Percentiles rank a stretch among this genome's conserved stretches.
Conservation (phyloP, 2,113 vertebrate species). For the Ictalurus furcatus region DNA sequence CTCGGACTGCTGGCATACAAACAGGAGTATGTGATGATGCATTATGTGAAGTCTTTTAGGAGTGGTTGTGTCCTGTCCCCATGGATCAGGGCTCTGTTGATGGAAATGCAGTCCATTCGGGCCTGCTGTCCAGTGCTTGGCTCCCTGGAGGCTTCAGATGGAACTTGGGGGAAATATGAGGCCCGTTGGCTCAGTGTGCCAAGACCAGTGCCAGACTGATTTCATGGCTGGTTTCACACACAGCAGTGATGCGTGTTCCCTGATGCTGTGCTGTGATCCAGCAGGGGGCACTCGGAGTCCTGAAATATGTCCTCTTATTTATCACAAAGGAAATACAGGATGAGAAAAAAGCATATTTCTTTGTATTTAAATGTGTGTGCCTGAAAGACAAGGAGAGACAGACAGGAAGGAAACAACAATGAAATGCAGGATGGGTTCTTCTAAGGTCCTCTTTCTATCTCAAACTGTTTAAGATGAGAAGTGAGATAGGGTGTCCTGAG, state of each 20-base stretch:
- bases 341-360: conserved; percentile 3
- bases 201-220: conserved; percentile 72
- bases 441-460: neutral
- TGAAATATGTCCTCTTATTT: conserved; percentile 31
- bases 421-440: neutral
- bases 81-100: conserved; percentile 23
- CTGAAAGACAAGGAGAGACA: conserved; percentile 23
- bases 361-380: neutral
- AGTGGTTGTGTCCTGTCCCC: conserved; percentile 18
- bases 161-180: conserved; percentile 38
- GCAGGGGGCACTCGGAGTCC: conserved; percentile 73
- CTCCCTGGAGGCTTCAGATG: conserved; percentile 47
- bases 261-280: conserved; percentile 51
- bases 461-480: conserved; percentile 53
- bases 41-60: conserved; percentile 18
- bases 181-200: conserved; percentile 63
- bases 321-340: neutral
- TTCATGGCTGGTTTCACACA: conserved; percentile 68
- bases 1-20: conserved; percentile 9
- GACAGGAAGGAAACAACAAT: conserved; percentile 30
- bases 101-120: conserved; percentile 32
- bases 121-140: conserved; percentile 38
- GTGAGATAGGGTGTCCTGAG: conserved; percentile 38
- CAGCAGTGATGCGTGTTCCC: conserved; percentile 52
- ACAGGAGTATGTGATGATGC: conserved; percentile 4